Evolutionary conservation across 2,797 vertebrate species (phyloP), one percentile per base, ranked within the genome.

Genomic region (Toxotes lorentzi): DNA sequence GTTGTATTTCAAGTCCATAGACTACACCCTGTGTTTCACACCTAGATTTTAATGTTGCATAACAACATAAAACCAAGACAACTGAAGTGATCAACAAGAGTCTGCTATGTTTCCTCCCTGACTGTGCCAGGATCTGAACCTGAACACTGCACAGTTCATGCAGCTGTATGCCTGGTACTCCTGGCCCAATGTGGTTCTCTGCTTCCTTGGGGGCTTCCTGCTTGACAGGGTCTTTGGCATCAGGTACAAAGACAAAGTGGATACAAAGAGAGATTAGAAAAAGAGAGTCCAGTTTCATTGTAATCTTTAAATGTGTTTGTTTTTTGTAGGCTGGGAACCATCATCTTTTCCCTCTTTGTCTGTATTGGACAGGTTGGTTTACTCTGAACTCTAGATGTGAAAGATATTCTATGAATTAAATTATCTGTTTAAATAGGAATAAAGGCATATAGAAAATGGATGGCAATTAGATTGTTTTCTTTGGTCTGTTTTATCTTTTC

Each of bases 181-280:
- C 3, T 99, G 98, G 98, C 98, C 98, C 76, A 99, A 99, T 2
- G 98, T 99, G n/a, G 56, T 99, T 3, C 95, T 99, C 23, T 99
- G 98, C 91, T 99, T 99, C 89, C 95, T 99, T 5, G 98, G 98
- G 14, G 98, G 98, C 0, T 99, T 99, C 91, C 88, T 99, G 53
- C 92, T 99, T 11, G 98, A 99, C 89, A 93, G 97, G 65, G 95
- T 99, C 0, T 99, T 99, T 93, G 98, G 98, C n/a, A 96, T 99
- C 90, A 94, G 97, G 98, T 99, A 92, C 70, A 16, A 21, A 30
- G 0, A 38, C 6, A 35, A 35, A 35, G 9, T 35, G 9, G 9
- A 35, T 10, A 32, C 27, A 30, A 30, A 30, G 27, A 30, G 27
- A 2, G 27, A 30, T 30, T 30, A 30, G 4, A 4, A 30, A 30